Base-by-base conservation (phyloP, 2,113 vertebrate genomes). In the Pelobates fuscus region DNA sequence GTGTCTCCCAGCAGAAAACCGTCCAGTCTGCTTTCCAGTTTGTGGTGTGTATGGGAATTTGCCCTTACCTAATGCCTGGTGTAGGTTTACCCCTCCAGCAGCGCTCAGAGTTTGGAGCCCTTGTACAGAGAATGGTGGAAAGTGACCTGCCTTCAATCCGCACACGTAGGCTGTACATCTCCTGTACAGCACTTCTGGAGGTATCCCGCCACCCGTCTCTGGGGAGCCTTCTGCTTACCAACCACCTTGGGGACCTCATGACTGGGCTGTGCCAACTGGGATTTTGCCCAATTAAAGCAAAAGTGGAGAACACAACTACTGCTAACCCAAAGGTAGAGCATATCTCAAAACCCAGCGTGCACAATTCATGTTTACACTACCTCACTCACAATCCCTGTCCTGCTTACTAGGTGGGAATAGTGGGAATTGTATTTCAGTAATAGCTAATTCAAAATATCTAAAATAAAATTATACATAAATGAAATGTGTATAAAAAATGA, bases 201-300 rank as follows among this genome's bases (percentile, higher is more conserved):
- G 54, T 94, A 59, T 73, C 90, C 2, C 71, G 82, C 37, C 82
- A 94, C 5, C 76, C 92, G 0, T 87, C 90, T 0, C 81, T 97
- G 5, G 92, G 91, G 1, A 88, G 84, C 15, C 66, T 93, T 65
- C 80, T 98, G 26, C 93, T 95, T 78, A 83, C 90, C 0, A 89
- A 85, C 10, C 93, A 99, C 66, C 89, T 98, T 10, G 94, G 95
- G 0, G 94, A 95, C 24, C 78, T 99, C 6, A 90, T 96, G 46
- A 94, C 92, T 0, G 88, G 89, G 0, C 86, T 98, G 23, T 94
- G 94, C 81, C 95, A 94, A 79, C 89, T 98, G 21, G 92, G 91
- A 8, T 90, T 92, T 81, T 86, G 88, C 67, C 93, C 92, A 1
- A 81, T 44, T 8, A 82, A 82, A n/a, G 79, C 77, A 14, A 87